Evolutionary conservation across 2,888 invertebrate species (phyloP), one percentile per base, ranked within the genome.

Genomic region (Trachelus iudaicus): DNA sequence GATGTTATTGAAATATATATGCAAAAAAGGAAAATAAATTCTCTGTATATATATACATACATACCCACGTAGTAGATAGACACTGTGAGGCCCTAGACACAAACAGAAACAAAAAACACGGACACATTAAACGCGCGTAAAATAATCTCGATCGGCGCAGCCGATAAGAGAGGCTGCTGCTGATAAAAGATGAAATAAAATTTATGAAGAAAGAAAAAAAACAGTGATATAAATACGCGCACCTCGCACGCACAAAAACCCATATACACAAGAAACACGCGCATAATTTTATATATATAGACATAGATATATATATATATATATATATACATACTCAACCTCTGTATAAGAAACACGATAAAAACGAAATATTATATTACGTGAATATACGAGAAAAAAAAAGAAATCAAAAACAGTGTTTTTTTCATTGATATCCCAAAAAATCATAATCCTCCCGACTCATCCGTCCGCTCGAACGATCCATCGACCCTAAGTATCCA

Each of bases 1-100:
- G 83, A 90, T 90, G 91, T 91, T 91, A 90, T 90, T 88, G 83
- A 88, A 88, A 88, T 87, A 89, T 89, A 87, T 88, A 82, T 82
- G 79, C 81, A 82, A 80, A 81, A 81, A 79, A 83, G 85, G 80
- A 79, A 79, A 83, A 82, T 81, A 79, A 75, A 84, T 84, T 84
- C 83, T 86, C 84, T 90, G 89, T 90, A 90, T 88, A 90, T 90
- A 90, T 87, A 89, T 87, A 89, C 76, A 82, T 81, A 77, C 75
- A 81, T 73, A 76, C 75, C 69, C 75, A 69, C 4, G 31, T 69
- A 73, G 31, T 69, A 73, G 34, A 76, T n/a, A 74, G n/a, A 77
- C 33, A 76, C 69, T 34, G 71, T 77, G 77, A 69, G 76, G 79
- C 73, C 74, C 56, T 40, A 56, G n/a, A n/a, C 73, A 80, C 73